Evolutionary conservation across 92 coral and sea anemone species (phyloP).

Genomic region (Epizoanthus illoricatus): DNA sequence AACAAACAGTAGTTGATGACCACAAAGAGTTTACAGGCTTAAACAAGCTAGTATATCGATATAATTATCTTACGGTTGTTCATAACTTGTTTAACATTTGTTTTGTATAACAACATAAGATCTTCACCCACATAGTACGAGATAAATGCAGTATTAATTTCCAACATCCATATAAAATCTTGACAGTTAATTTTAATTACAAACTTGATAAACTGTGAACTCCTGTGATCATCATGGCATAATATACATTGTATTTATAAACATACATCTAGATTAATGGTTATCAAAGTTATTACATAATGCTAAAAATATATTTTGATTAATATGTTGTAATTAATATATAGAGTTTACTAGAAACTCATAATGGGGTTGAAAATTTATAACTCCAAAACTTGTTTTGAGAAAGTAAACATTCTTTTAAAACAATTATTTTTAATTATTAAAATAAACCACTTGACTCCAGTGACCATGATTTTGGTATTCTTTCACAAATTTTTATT

Average conservation of each 20-base stretch:
- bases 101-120: not conserved
- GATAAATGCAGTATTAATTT: not conserved
- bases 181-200: not conserved
- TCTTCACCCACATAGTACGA: not conserved
- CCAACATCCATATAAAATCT: not conserved
- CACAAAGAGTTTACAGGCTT: not conserved
- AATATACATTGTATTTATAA: too few species aligned
- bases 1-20: not conserved
- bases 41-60: not conserved
- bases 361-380: too few species aligned
- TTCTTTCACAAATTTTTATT: not conserved
- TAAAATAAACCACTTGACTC: too few species aligned
- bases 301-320: too few species aligned
- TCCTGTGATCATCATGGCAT: not conserved
- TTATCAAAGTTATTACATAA: too few species aligned
- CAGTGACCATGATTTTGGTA: not conserved
- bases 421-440: too few species aligned
- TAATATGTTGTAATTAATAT: too few species aligned
- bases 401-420: too few species aligned
- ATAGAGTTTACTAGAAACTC: too few species aligned
- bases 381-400: too few species aligned
- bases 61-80: not conserved
- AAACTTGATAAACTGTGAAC: slow-evolving; percentile 3
- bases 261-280: too few species aligned
- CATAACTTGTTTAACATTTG: too few species aligned